Evolutionary conservation across 2,113 vertebrate species (phyloP), one percentile per base, ranked within the genome.

Genomic region (Nyctibius bracteatus): DNA sequence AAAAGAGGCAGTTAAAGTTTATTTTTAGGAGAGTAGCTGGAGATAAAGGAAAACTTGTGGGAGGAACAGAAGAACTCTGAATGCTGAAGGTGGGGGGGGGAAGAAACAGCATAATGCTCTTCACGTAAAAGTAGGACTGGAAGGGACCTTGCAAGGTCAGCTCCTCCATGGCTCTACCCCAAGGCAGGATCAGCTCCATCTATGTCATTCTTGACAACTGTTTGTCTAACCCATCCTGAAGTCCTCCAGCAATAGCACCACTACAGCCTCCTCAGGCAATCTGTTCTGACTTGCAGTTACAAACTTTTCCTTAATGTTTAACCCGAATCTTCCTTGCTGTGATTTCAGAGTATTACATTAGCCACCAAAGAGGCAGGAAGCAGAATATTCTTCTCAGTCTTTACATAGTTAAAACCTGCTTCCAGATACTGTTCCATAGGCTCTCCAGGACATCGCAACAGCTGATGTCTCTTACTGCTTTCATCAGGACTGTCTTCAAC

Each of bases 201-300:
- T 61, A 8, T 70, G 81, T 81, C 87, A 31, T 61, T 74, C 65
- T 74, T 92, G 87, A 94, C 87, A 81, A 78, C 73, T 18, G 17
- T 92, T 81, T 86, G 37, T 65, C 89, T 86, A 92, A 94, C 63
- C 77, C 46, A 8, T 66, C 52, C 59, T 44, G 73, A 70, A 94
- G 92, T 94, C 90, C 81, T 92, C 67, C 81, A 78, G 92, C 1
- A 0, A 65, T 4, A 88, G 71, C 72, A 84, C 31, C 46, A 15
- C 89, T 89, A 24, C 72, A 89, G 72, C 84, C 65, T 92, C 87
- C 90, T 89, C 81, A 86, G 51, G 81, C 90, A 89, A 81, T 92
- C 95, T 95, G 81, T 71, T 97, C 91, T 66, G 68, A 70, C 59
- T 91, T 89, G 59, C 67, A 22, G 14, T 57, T 83, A 58, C 77